Base-by-base conservation (phyloP, 1,140 invertebrate species). In the Agrypnia vestita region DNA sequence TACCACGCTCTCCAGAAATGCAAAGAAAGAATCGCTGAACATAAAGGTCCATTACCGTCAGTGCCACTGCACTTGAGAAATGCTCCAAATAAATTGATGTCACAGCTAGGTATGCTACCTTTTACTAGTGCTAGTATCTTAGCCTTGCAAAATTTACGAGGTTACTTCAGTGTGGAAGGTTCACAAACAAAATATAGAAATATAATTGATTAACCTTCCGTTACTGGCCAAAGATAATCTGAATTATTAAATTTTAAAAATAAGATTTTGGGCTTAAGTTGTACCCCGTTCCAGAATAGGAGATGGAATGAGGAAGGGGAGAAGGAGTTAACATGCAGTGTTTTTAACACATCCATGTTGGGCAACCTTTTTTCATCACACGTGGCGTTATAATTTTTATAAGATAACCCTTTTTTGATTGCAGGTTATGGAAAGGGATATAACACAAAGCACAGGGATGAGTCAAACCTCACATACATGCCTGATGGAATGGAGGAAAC, bases 21-120 rank as follows among this genome's bases (percentile, higher is more conserved):
- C 10, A 93, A 94, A 82, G 84, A 88, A 61, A 89, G 87, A 76
- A 88, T 95, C 11, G 85, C 87, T n/a, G 87, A 92, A 21, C 87
- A 92, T n/a, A 91, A 93, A 86, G 95, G 95, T 1, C 88, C 92
- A 4, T 90, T 94, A 75, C 94, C 95, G 8, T 86, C 91, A 1
- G 94, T 96, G 8, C 96, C 93, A 11, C 90, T 94, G 46, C 93
- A 95, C 88, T 89, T 96, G 74, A 89, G 95, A 76, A 96, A 96
- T 90, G 94, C 95, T 21, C 92, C 95, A 0, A 96, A 94, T 4
- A 94, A 92, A 86, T 88, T 96, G 1, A 95, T 96, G 94, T 93
- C 92, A 86, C 89, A 94, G 85, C 86, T 96, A 84, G 94, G 94
- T 93, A 87, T 84, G 44, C 13, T 62, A 12, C 1, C 0, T 25